Conservation (phyloP, 2,888 invertebrate species). For the Melolontha melolontha region DNA sequence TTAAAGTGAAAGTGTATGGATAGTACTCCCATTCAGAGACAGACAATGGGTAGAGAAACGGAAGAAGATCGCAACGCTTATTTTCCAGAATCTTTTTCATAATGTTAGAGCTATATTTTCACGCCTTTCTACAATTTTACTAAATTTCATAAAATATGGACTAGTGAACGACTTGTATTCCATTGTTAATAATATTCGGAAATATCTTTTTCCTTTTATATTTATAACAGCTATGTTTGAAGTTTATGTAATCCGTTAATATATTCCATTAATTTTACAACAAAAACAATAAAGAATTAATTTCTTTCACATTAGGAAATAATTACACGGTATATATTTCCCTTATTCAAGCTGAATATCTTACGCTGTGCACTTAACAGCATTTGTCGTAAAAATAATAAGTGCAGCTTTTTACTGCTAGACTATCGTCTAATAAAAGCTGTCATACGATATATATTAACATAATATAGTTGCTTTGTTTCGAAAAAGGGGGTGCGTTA, state of each 20-base stretch:
- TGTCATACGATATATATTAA: conserved; percentile 31
- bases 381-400: conserved; percentile 33
- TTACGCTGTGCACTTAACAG: conserved; percentile 7
- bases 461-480: conserved; percentile 26
- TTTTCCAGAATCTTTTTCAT: too few species aligned
- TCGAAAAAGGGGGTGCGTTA: conserved; percentile 22
- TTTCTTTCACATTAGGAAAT: conserved; percentile 11
- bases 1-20: too few species aligned
- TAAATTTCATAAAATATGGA: too few species aligned
- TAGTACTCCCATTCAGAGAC: too few species aligned
- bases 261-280: too few species aligned
- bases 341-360: conserved; percentile 5
- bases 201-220: too few species aligned
- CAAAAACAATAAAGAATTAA: neutral
- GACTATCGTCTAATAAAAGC: conserved; percentile 34
- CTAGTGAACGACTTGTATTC: neutral
- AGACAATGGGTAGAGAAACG: too few species aligned
- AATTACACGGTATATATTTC: neutral
- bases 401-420: conserved; percentile 33
- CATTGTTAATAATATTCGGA: too few species aligned
- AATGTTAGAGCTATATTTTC: too few species aligned
- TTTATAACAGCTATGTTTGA: neutral
- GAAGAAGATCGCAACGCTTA: too few species aligned
- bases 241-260: neutral
- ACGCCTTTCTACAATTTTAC: too few species aligned